A percentile compares a stretch with the other conserved stretches of the same genome.
Conservation (phyloP, 2,797 vertebrate species). For the Emydoidea blandingii region DNA sequence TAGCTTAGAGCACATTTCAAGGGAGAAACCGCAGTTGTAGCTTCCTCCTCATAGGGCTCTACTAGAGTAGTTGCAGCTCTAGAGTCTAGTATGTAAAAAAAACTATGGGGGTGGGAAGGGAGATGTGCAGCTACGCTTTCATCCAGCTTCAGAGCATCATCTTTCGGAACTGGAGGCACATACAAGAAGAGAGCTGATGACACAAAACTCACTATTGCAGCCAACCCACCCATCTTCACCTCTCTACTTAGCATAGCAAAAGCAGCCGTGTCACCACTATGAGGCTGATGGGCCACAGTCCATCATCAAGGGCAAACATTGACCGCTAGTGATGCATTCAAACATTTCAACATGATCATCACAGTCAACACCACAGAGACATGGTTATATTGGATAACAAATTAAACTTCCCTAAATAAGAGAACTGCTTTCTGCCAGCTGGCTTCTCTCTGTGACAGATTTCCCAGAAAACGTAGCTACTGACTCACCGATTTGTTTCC, state of each 20-base stretch:
- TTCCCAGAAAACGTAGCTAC: neutral
- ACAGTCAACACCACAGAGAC: neutral
- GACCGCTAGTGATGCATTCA: neutral
- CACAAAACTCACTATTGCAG: neutral
- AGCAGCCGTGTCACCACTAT: neutral
- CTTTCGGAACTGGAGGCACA: neutral
- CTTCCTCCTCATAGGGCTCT: accelerated
- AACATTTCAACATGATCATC: neutral
- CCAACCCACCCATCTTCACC: neutral
- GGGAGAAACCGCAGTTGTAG: neutral
- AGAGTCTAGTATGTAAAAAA: neutral
- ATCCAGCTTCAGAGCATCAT: neutral
- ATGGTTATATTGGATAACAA: neutral
- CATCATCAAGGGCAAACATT: neutral
- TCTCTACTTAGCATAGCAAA: neutral
- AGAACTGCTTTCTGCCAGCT: neutral
- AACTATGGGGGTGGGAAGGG: neutral
- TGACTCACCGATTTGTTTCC: conserved; percentile 16
- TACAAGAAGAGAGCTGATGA: neutral
- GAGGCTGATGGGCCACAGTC: accelerated
- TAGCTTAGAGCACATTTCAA: neutral
- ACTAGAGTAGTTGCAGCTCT: neutral
- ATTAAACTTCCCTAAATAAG: neutral
- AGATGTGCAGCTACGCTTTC: neutral
- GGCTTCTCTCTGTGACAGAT: neutral